Conservation (phyloP, 2,888 invertebrate genomes). For the Macrophya annulata region DNA sequence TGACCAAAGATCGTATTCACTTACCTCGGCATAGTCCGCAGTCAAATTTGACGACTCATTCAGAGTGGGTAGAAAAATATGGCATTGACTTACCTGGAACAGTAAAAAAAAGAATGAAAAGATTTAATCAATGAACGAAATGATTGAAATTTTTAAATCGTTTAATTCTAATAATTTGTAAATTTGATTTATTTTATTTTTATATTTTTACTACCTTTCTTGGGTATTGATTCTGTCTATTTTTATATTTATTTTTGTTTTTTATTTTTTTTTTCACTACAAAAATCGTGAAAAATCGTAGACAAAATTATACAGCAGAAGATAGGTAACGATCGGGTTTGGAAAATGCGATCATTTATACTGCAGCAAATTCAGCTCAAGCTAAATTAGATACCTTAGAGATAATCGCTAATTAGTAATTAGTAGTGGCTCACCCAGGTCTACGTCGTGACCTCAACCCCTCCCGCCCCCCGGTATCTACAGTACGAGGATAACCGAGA, state of each 20-base stretch:
- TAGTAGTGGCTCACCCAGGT: conserved; percentile 61
- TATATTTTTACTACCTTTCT: not conserved
- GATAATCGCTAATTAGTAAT: conserved; percentile 65
- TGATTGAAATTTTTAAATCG: not conserved
- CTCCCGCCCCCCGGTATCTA: not conserved
- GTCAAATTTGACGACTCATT: not conserved
- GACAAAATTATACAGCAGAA: conserved; percentile 18
- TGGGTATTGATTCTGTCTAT: not conserved
- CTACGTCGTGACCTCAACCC: conserved; percentile 55
- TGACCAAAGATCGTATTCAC: not conserved
- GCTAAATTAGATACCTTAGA: conserved; percentile 53
- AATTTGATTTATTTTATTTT: not conserved
- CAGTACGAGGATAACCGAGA: conserved; percentile 29
- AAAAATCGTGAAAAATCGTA: conserved; percentile 33
- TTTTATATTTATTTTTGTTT: not conserved
- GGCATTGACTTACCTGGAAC: conserved; percentile 62
- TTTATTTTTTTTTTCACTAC: not conserved
- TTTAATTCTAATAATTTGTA: not conserved
- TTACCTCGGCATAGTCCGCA: not conserved
- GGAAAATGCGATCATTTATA: conserved; percentile 32
- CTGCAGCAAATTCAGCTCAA: conserved; percentile 26
- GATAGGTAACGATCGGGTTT: conserved; percentile 14
- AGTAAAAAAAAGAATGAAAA: conserved; percentile 25
- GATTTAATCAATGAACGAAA: conserved; percentile 9
- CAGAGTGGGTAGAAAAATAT: conserved; percentile 24